Evolutionary conservation across 92 coral and sea anemone genomes (phyloP), one percentile per base, ranked within the genome.

Genomic region (Siderastrea siderea): DNA sequence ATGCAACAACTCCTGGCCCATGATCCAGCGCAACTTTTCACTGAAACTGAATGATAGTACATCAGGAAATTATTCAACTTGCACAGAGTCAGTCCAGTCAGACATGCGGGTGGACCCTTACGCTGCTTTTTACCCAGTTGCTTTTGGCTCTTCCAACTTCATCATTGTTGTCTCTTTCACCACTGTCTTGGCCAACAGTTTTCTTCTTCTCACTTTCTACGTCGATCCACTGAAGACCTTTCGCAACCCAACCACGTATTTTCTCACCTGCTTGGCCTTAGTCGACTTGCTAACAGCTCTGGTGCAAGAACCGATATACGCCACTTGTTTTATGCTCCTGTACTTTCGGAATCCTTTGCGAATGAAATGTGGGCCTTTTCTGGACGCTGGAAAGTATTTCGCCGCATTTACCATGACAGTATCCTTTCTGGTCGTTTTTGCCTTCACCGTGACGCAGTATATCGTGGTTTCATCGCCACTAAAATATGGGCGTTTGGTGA

Each of bases 141-240:
- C 90, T 7, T 87, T 68, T 13, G 66, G 76, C 43, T 50, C 80
- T 1, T 59, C 86, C 16, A 67, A 68, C 77, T 52, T 54, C 7
- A 87, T 87, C 11, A 58, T 71, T 15, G 46, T 63, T 0, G 62
- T 59, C 43, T 52, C 86, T 8, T 7, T 60, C 47, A 16, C 19
- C 3, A 79, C 90, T 9, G 51, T 80, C 44, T 14, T 87, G 45
- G 74, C 74, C 16, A 87, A 79, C 52, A 19, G 50, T 12, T 38
- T 70, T 14, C 90, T 87, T 5, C 65, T 87, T 55, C 3, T 59
- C 10, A 47, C 63, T 43, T 79, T 87, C 53, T 46, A 8, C 86
- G 48, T 47, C 14, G 90, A 87, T 43, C 86, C 90, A 17, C 69
- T 79, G 43, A 87, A 87, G 57, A 79, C 43, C 3, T 87, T 87